These are phyloP conservation scores for Planococcus citri DNA, from an alignment of 1,140 invertebrate species.

Conservation along the genomic window DNA sequence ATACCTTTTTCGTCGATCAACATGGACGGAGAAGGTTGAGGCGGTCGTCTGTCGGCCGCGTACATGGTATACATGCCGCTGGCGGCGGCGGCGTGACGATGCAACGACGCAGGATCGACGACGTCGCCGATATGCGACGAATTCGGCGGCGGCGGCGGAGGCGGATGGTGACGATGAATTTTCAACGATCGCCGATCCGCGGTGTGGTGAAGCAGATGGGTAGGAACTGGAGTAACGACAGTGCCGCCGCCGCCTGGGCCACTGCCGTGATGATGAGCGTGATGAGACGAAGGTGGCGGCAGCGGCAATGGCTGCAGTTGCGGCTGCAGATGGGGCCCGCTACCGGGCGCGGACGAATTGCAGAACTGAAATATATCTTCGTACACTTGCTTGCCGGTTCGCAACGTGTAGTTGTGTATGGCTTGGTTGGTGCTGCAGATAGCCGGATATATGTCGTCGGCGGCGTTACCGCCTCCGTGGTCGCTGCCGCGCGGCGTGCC, in stretches of 20 bases:
- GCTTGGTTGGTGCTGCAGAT: slow-evolving; percentile 75
- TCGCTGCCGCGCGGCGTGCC: slow-evolving; percentile 32
- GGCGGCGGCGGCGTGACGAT: no score
- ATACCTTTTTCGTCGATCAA: slow-evolving; percentile 74
- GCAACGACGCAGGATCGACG: no score
- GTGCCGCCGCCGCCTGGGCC: no score
- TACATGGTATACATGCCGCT: neutral
- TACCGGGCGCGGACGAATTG: slow-evolving; percentile 31
- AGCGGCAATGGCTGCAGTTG: neutral
- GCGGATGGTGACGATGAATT: slow-evolving; percentile 33
- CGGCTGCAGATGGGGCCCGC: no score
- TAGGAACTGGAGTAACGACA: neutral
- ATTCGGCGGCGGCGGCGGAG: neutral
- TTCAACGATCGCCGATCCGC: slow-evolving; percentile 34
- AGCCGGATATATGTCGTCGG: slow-evolving; percentile 56
- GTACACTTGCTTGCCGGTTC: slow-evolving; percentile 62
- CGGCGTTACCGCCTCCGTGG: slow-evolving; percentile 24
- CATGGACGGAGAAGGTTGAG: slow-evolving; percentile 43
- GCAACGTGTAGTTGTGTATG: slow-evolving; percentile 64
- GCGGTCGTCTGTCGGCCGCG: slow-evolving; percentile 27
- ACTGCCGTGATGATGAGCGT: neutral
- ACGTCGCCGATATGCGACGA: neutral
- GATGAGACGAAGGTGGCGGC: neutral
- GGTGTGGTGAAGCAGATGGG: slow-evolving; percentile 28
- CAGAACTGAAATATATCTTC: slow-evolving; percentile 48